These are phyloP conservation scores for Diloba caeruleocephala DNA, from an alignment of 2,888 invertebrate genomes.

Conservation along the genomic window DNA sequence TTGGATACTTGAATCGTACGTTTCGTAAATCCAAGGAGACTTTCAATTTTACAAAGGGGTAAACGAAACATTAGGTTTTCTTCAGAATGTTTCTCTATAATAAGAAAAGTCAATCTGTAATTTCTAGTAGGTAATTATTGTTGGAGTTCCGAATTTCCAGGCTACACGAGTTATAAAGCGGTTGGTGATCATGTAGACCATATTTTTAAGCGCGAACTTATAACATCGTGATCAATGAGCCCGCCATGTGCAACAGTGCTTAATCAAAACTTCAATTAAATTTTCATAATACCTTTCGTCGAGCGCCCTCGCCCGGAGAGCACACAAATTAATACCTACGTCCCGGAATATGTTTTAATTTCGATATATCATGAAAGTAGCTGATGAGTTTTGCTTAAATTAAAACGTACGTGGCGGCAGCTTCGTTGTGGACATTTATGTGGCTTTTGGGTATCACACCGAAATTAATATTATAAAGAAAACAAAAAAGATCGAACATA, in stretches of 20 bases:
- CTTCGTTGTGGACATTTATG: constrained; percentile 28
- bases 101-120: constrained; percentile 39
- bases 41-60: constrained; percentile 67
- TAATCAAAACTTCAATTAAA: constrained; percentile 87
- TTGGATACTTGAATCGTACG: constrained; percentile 62
- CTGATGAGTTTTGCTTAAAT: constrained; percentile 61
- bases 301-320: constrained; percentile 70
- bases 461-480: constrained; percentile 20
- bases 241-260: constrained; percentile 77
- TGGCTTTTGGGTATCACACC: constrained; percentile 9
- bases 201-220: constrained; percentile 52
- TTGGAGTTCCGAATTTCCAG: constrained; percentile 7
- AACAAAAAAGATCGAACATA: constrained; percentile 28
- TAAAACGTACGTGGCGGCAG: constrained; percentile 34
- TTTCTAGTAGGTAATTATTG: constrained; percentile 36
- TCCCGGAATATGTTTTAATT: constrained; percentile 75
- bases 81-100: constrained; percentile 57
- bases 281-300: constrained; percentile 83
- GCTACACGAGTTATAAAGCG: constrained; percentile 16
- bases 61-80: constrained; percentile 59
- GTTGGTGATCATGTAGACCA: constrained; percentile 33
- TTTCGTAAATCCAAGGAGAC: constrained; percentile 65
- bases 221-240: constrained; percentile 52
- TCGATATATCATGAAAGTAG: constrained; percentile 62
- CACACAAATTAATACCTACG: constrained; percentile 77